phyloP scores from a whole-genome alignment of 1,140 invertebrate genomes.

The Philaenus spumarius region DNA sequence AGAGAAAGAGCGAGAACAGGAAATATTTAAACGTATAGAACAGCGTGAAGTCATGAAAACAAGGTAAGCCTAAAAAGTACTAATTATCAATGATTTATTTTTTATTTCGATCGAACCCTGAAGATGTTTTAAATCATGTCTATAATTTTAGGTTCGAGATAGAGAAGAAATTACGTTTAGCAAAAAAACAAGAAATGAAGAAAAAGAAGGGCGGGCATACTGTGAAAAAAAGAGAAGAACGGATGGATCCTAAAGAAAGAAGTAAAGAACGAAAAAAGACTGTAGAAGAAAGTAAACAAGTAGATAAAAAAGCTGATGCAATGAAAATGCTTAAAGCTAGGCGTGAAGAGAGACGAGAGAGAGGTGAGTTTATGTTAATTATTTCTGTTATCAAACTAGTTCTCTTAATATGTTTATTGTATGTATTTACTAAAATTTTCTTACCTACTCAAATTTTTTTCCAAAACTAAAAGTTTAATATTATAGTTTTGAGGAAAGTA shows the following conservation, averaged over 20 bases:
- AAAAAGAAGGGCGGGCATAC: conserved; percentile 47
- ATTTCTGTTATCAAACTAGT: too few species aligned
- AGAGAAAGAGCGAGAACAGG: conserved; percentile 94
- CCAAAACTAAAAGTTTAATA: too few species aligned
- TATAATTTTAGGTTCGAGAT: conserved; percentile 78
- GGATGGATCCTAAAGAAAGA: conserved; percentile 64
- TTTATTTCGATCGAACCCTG: too few species aligned
- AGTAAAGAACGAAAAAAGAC: conserved; percentile 89
- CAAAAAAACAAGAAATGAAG: conserved; percentile 72
- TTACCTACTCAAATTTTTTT: too few species aligned
- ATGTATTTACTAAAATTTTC: too few species aligned
- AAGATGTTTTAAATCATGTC: neutral
- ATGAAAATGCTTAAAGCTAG: conserved; percentile 86
- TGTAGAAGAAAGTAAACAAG: conserved; percentile 75
- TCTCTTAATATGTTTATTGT: too few species aligned
- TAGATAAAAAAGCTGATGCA: conserved; percentile 84
- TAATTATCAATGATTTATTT: too few species aligned
- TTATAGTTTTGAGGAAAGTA: too few species aligned
- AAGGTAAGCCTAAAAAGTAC: conserved; percentile 42
- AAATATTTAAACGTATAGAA: conserved; percentile 94
- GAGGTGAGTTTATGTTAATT: too few species aligned
- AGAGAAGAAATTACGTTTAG: conserved; percentile 84
- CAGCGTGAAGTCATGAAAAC: conserved; percentile 88
- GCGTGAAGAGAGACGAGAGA: conserved; percentile 73
- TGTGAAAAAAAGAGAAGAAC: conserved; percentile 51